A percentile compares a stretch with the other conserved stretches of the same genome.
These are phyloP conservation scores for Linhomoeus sp. DNA, from an alignment of 2,888 invertebrate genomes.

Conservation along the genomic window DNA sequence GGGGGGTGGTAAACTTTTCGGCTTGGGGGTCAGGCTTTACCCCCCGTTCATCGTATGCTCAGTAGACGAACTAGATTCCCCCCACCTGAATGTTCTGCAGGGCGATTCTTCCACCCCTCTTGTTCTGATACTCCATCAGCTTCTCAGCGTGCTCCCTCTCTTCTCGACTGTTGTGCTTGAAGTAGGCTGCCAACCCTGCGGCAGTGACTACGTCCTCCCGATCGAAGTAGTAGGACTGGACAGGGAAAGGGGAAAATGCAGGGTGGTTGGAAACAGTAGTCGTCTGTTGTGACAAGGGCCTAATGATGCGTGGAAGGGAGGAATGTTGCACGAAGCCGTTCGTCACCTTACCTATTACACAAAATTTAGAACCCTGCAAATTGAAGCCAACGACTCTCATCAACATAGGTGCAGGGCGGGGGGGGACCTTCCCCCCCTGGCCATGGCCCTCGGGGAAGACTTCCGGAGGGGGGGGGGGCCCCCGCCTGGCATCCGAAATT, in stretches of 20 bases:
- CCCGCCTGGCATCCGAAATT: too few relatives aligned
- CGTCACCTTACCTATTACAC: too few relatives aligned
- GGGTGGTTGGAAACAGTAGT: too few relatives aligned
- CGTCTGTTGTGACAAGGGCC: too few relatives aligned
- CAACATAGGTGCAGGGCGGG: too few relatives aligned
- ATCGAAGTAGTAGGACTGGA: slow-evolving; percentile 53
- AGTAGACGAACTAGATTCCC: background rate
- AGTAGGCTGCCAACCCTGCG: slow-evolving; percentile 42
- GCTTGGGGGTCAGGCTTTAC: background rate
- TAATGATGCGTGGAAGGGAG: too few relatives aligned
- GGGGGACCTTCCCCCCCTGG: too few relatives aligned
- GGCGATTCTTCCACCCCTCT: slow-evolving; percentile 50
- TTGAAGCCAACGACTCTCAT: too few relatives aligned
- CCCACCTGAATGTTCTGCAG: slow-evolving; percentile 37
- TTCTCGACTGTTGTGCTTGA: slow-evolving; percentile 39
- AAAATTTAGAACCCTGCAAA: too few relatives aligned
- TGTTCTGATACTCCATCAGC: slow-evolving; percentile 42
- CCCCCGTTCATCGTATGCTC: background rate
- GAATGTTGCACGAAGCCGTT: too few relatives aligned
- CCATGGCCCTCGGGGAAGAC: too few relatives aligned
- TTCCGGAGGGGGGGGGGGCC: too few relatives aligned
- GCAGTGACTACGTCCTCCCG: slow-evolving; percentile 56
- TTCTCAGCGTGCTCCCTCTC: slow-evolving; percentile 58
- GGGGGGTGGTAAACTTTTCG: background rate
- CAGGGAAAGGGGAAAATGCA: background rate